Evolutionary conservation across 2,888 invertebrate species (phyloP).

Genomic region (Sinopyrophorus schimmeli): DNA sequence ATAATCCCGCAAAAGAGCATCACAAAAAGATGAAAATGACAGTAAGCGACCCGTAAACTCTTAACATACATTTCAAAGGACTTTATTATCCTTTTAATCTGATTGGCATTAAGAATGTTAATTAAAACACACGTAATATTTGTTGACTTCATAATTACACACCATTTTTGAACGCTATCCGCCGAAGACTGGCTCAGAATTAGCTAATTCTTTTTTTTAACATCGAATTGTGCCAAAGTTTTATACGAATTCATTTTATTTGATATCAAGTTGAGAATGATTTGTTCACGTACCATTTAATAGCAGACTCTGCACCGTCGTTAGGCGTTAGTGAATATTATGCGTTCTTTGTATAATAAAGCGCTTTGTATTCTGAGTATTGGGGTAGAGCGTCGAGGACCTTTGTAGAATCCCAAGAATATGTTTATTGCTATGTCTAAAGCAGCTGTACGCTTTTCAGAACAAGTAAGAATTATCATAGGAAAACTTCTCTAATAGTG

Average conservation of each 20-base stretch:
- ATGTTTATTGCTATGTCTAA: constrained; percentile 23
- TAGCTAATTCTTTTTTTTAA: no score
- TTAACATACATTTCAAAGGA: constrained; percentile 19
- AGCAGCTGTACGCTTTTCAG: constrained; percentile 17
- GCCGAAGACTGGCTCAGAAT: no score
- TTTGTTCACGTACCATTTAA: constrained; percentile 25
- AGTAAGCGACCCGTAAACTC: constrained; percentile 21
- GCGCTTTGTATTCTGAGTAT: constrained; percentile 25
- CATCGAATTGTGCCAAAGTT: no score
- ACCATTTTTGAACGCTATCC: no score
- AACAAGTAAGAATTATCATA: constrained; percentile 2
- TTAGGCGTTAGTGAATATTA: constrained; percentile 26
- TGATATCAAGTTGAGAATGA: constrained; percentile 17
- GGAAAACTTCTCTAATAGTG: constrained; percentile 3
- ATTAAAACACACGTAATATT: no score
- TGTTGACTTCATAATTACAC: no score
- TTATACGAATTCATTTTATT: constrained; percentile 8
- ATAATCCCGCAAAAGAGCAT: constrained; percentile 19
- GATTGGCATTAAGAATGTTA: constrained; percentile 8
- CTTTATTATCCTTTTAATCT: constrained; percentile 18
- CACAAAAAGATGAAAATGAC: constrained; percentile 21
- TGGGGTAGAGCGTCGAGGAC: constrained; percentile 21
- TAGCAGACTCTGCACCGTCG: constrained; percentile 16
- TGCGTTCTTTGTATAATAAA: constrained; percentile 25
- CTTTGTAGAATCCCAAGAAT: constrained; percentile 20